A percentile compares a stretch with the other conserved stretches of the same genome.
These are phyloP conservation scores for Oryzias woworae DNA, from an alignment of 2,113 vertebrate genomes.

Conservation along the genomic window DNA sequence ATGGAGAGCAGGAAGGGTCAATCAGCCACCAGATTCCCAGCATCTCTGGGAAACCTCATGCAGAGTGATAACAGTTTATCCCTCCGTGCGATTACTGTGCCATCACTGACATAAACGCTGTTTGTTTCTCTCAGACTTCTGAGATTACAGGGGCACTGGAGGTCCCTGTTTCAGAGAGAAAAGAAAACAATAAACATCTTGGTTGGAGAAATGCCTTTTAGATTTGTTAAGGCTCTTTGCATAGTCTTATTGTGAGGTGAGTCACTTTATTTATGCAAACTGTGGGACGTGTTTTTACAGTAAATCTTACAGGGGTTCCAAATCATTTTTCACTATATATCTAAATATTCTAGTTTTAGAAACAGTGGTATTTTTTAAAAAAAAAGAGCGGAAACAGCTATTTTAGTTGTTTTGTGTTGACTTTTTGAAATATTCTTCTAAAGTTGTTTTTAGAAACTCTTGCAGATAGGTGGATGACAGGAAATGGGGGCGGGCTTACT, in stretches of 20 bases:
- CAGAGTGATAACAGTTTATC: constrained; percentile 41
- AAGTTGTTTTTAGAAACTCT: too few species aligned
- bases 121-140: constrained; percentile 34
- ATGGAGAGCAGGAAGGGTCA: constrained; percentile 64
- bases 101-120: constrained; percentile 48
- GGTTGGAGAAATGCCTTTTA: constrained; percentile 21
- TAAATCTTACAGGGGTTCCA: neutral
- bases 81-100: constrained; percentile 43
- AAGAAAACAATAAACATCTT: constrained; percentile 47
- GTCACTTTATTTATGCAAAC: constrained; percentile 11
- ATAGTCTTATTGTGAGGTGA: constrained; percentile 7
- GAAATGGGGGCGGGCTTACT: too few species aligned
- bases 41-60: constrained; percentile 63
- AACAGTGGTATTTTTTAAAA: too few species aligned
- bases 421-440: too few species aligned
- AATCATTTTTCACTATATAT: too few species aligned
- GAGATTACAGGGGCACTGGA: constrained; percentile 23
- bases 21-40: constrained; percentile 72
- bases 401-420: too few species aligned
- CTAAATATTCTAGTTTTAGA: too few species aligned
- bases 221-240: constrained; percentile 4
- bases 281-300: constrained; percentile 13
- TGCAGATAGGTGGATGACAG: too few species aligned
- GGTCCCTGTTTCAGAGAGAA: constrained; percentile 35
- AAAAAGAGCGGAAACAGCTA: too few species aligned